These are phyloP conservation scores for Cydia fagiglandana DNA, from an alignment of 1,140 invertebrate genomes.

Conservation along the genomic window DNA sequence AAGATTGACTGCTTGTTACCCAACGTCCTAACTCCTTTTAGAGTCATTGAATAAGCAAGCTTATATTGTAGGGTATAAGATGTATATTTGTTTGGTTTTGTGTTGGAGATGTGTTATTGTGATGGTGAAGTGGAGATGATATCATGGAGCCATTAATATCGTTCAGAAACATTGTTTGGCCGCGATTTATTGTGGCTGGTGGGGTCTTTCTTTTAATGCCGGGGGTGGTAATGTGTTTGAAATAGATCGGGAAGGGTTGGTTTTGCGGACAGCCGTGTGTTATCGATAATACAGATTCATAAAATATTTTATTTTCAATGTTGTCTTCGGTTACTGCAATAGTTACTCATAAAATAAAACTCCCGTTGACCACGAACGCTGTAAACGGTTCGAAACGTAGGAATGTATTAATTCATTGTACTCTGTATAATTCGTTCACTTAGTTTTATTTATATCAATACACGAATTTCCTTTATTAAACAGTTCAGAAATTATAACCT, in stretches of 20 bases:
- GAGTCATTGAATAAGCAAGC: background rate
- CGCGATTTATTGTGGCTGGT: slow-evolving; percentile 58
- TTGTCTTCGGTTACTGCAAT: background rate
- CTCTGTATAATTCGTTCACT: too few species aligned
- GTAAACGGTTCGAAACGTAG: too few species aligned
- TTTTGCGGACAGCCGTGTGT: background rate
- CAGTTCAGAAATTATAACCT: too few species aligned
- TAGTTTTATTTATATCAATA: too few species aligned
- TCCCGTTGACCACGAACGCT: too few species aligned
- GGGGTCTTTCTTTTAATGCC: slow-evolving; percentile 5
- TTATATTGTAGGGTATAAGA: background rate
- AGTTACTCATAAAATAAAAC: too few species aligned
- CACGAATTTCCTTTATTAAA: too few species aligned
- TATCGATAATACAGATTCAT: background rate
- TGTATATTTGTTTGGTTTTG: background rate
- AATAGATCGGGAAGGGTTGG: slow-evolving; percentile 1
- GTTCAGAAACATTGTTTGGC: slow-evolving; percentile 72
- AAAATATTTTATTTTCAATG: background rate
- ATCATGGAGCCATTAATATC: slow-evolving; percentile 65
- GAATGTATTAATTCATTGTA: too few species aligned
- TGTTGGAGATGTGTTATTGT: background rate
- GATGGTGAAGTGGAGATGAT: slow-evolving; percentile 39
- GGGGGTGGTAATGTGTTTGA: slow-evolving; percentile 4
- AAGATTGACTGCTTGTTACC: slow-evolving; percentile 24
- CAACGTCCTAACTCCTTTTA: background rate